Conservation (phyloP, 2,797 vertebrate genomes). For the Eremophila alpestris region DNA sequence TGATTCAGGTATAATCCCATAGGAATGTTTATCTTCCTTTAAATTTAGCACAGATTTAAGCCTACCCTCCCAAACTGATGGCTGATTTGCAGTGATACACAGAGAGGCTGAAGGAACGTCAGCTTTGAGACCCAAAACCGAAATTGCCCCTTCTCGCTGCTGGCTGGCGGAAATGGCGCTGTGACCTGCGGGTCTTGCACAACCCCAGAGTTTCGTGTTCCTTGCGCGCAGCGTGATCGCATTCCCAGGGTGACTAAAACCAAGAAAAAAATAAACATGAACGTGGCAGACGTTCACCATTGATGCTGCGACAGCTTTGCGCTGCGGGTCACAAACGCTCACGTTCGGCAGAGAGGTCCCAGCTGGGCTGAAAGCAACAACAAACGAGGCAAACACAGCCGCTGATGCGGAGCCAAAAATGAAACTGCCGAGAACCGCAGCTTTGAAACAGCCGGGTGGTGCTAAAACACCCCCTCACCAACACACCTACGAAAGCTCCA, state of each 20-base stretch:
- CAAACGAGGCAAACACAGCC: neutral
- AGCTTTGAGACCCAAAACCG: neutral
- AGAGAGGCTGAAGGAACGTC: neutral
- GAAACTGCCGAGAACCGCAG: neutral
- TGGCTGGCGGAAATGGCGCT: neutral
- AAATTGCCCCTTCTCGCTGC: neutral
- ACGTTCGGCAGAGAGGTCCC: accelerated
- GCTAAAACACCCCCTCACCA: neutral
- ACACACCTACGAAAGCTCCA: neutral
- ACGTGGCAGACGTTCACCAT: accelerated
- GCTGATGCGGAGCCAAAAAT: neutral
- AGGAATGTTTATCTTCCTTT: neutral
- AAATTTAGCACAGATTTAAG: neutral
- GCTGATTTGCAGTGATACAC: accelerated
- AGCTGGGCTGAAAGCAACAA: neutral
- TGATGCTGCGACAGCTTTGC: neutral
- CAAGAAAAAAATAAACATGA: neutral
- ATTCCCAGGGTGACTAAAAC: neutral
- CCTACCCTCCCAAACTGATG: neutral
- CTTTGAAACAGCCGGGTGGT: accelerated
- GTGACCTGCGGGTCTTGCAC: neutral
- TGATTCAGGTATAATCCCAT: neutral
- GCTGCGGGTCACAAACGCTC: accelerated
- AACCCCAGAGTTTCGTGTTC: neutral
- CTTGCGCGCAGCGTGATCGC: accelerated